A percentile compares a stretch with the other conserved stretches of the same genome.
phyloP scores from a whole-genome alignment of 1,140 invertebrate species.

The Lamellibrachia luymesi region DNA sequence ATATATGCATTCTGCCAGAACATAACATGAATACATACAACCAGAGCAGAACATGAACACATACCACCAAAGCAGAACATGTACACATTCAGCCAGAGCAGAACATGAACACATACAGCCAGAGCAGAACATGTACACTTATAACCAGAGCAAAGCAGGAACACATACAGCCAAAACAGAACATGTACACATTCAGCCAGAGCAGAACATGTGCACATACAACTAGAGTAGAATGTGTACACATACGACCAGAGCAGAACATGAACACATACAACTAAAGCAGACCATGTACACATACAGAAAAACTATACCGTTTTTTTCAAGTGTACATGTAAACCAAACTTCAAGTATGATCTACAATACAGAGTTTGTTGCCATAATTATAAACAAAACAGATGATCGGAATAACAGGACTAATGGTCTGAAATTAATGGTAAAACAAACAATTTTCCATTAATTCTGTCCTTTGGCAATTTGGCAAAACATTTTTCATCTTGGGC shows the following conservation, averaged over 20 bases:
- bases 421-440: not conserved
- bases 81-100: not conserved
- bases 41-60: too few relatives aligned
- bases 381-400: not conserved
- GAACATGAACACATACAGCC: not conserved
- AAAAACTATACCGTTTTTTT: not conserved
- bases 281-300: not conserved
- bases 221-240: too few relatives aligned
- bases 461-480: not conserved
- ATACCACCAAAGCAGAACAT: too few relatives aligned
- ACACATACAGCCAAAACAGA: not conserved
- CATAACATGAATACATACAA: too few relatives aligned
- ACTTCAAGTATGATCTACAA: not conserved
- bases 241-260: too few relatives aligned
- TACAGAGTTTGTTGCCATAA: not conserved
- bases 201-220: too few relatives aligned
- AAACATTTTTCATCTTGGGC: not conserved
- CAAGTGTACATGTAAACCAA: not conserved
- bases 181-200: too few relatives aligned
- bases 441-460: not conserved
- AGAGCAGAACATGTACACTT: not conserved
- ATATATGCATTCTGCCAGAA: not conserved
- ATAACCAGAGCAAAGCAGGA: not conserved
- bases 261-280: not conserved
- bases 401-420: not conserved